A percentile compares a stretch with the other conserved stretches of the same genome.
These are phyloP conservation scores for Biston betularia DNA, from an alignment of 2,888 invertebrate species.

Conservation along the genomic window DNA sequence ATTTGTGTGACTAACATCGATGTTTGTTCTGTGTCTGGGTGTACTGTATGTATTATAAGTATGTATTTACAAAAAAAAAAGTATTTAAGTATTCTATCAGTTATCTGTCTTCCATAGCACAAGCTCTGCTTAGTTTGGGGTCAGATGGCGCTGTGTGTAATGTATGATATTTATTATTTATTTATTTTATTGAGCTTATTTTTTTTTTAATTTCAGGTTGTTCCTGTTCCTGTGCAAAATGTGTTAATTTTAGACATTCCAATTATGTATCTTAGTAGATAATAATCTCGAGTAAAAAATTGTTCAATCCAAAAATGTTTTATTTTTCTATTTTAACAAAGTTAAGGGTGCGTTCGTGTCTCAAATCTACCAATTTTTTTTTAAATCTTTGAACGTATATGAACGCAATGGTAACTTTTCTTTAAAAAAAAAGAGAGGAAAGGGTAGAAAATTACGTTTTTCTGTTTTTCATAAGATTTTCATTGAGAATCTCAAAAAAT, in stretches of 20 bases:
- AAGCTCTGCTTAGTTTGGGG: too few relatives aligned
- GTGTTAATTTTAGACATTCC: conserved; percentile 25
- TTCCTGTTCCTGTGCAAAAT: background rate
- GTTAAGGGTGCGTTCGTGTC: conserved; percentile 56
- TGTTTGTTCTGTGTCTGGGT: too few relatives aligned
- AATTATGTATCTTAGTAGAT: conserved; percentile 34
- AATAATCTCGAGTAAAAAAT: conserved; percentile 37
- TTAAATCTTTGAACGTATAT: conserved; percentile 10
- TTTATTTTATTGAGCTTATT: conserved; percentile 33
- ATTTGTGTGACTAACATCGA: too few relatives aligned
- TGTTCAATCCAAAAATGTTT: conserved; percentile 43
- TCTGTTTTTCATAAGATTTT: conserved; percentile 47
- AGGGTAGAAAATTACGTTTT: conserved; percentile 56
- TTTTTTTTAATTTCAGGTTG: conserved; percentile 29
- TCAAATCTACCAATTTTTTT: conserved; percentile 20
- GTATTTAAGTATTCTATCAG: too few relatives aligned
- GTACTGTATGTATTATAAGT: too few relatives aligned
- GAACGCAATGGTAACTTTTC: conserved; percentile 67
- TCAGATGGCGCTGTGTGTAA: too few relatives aligned
- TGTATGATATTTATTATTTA: too few relatives aligned
- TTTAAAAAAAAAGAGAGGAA: conserved; percentile 50
- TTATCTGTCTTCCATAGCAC: too few relatives aligned
- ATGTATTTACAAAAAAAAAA: too few relatives aligned
- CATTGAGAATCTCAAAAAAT: conserved; percentile 38
- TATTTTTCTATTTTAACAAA: conserved; percentile 37